A percentile compares a stretch with the other conserved stretches of the same genome.
These are phyloP conservation scores for Petroica traversi DNA, from an alignment of 2,113 vertebrate genomes.

Conservation along the genomic window DNA sequence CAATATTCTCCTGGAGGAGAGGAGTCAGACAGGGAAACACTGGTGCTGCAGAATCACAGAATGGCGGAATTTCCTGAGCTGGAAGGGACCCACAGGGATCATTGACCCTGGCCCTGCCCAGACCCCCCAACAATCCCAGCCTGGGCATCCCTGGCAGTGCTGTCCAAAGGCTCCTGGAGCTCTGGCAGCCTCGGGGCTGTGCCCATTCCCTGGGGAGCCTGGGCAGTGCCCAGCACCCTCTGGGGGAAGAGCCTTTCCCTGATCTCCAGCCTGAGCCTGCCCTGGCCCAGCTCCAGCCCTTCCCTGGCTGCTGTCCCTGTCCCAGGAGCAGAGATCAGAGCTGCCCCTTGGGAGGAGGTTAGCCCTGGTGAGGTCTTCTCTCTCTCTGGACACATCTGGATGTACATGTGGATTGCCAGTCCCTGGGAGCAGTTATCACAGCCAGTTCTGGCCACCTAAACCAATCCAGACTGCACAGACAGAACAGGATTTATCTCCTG, in stretches of 20 bases:
- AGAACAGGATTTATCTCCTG: background rate
- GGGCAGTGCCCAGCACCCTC: background rate
- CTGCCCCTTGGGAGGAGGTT: background rate
- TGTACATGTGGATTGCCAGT: background rate
- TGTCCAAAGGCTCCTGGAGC: background rate
- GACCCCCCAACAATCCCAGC: background rate
- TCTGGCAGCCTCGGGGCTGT: background rate
- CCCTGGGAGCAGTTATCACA: background rate
- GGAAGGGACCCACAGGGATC: background rate
- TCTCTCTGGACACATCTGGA: background rate
- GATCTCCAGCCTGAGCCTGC: background rate
- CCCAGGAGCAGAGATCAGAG: fast-evolving
- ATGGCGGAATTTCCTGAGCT: background rate
- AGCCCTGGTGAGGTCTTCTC: background rate
- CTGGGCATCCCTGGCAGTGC: background rate
- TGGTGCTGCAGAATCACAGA: background rate
- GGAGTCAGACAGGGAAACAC: background rate
- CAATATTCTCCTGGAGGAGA: background rate
- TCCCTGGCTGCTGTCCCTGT: background rate
- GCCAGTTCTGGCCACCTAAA: background rate
- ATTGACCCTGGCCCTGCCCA: fast-evolving
- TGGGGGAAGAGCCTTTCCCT: background rate
- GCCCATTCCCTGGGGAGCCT: background rate
- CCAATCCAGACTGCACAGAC: background rate
- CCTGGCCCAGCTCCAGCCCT: background rate